phyloP scores from a whole-genome alignment of 2,888 invertebrate species.

The Clepsis dumicolana region DNA sequence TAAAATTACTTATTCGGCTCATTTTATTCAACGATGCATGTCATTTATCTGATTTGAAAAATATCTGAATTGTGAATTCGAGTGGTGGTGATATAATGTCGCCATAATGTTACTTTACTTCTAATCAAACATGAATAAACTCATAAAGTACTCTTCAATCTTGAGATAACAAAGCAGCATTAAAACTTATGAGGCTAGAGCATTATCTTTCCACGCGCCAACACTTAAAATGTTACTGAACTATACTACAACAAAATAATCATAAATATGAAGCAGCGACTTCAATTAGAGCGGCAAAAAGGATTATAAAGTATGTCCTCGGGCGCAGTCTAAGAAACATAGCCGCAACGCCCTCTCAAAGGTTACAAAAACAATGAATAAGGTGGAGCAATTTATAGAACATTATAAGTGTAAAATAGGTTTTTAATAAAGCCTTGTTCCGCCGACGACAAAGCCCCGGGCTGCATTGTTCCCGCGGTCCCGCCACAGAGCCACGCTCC shows the following conservation, averaged over 20 bases:
- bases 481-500: slow-evolving; percentile 54
- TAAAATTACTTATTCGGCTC: neutral
- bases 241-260: slow-evolving; percentile 16
- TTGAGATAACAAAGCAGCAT: neutral
- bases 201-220: neutral
- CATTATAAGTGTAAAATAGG: slow-evolving; percentile 64
- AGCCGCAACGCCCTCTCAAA: slow-evolving; percentile 29
- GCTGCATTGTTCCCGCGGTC: slow-evolving; percentile 61
- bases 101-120: no score
- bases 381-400: slow-evolving; percentile 59
- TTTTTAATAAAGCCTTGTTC: slow-evolving; percentile 70
- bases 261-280: slow-evolving; percentile 17
- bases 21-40: neutral
- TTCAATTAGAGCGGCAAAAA: slow-evolving; percentile 32
- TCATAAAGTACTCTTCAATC: neutral
- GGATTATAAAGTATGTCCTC: slow-evolving; percentile 20
- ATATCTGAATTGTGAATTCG: no score
- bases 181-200: neutral
- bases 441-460: slow-evolving; percentile 60
- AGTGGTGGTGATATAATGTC: no score
- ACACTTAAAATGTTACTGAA: slow-evolving; percentile 2
- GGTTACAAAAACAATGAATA: slow-evolving; percentile 44
- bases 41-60: neutral
- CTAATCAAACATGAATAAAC: neutral
- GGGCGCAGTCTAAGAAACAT: slow-evolving; percentile 26